A percentile compares a stretch with the other conserved stretches of the same genome.
Evolutionary conservation across 1,140 invertebrate species (phyloP).

Genomic region (Bombus pyrosoma): DNA sequence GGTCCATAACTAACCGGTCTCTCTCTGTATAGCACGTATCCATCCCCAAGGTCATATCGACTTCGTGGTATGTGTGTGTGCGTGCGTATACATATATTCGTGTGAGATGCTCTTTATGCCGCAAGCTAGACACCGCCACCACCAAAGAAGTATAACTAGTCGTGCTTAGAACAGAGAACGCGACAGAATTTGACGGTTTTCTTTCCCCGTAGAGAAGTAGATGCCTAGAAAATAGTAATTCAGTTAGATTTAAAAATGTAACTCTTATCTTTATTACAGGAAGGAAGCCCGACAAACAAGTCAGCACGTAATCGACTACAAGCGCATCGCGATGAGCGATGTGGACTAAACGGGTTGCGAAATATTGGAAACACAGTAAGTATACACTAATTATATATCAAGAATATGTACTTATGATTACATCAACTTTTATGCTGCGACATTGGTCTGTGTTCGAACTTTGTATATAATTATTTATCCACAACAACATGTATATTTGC

Average conservation of each 20-base stretch:
- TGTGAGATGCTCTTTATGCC: background rate
- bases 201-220: background rate
- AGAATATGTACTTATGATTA: background rate
- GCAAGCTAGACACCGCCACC: slow-evolving; percentile 20
- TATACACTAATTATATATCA: slow-evolving; percentile 46
- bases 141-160: background rate
- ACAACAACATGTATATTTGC: too few species aligned
- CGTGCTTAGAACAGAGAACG: slow-evolving; percentile 8
- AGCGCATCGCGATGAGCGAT: slow-evolving; percentile 73
- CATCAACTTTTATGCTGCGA: background rate
- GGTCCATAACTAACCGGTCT: background rate
- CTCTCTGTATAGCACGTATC: background rate
- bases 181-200: slow-evolving; percentile 26
- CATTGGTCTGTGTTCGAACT: background rate
- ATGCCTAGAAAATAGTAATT: too few species aligned
- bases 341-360: slow-evolving; percentile 92
- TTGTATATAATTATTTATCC: background rate
- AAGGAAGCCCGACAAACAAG: slow-evolving; percentile 73
- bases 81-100: background rate
- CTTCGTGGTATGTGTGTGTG: background rate
- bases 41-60: background rate
- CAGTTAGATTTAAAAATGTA: background rate
- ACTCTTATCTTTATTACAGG: slow-evolving; percentile 69
- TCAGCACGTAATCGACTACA: slow-evolving; percentile 69
- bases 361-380: slow-evolving; percentile 96